Conservation (phyloP, 2,113 vertebrate genomes). For the Sphaerodactylus townsendi region DNA sequence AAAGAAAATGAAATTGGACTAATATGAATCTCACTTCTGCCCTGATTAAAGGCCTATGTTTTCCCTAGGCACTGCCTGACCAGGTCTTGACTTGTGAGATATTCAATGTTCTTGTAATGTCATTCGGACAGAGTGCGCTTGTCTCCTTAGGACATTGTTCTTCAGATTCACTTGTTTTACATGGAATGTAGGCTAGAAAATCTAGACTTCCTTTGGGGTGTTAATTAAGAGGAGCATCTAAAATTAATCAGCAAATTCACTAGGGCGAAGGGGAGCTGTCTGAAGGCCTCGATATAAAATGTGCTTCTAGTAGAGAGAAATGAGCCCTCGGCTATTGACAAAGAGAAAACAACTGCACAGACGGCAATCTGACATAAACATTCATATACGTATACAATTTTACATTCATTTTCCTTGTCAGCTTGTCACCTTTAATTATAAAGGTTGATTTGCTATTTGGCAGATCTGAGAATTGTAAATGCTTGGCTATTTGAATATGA, state of each 20-base stretch:
- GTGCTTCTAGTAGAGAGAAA: slow-evolving; percentile 82
- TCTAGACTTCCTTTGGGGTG: slow-evolving; percentile 96
- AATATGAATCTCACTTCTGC: slow-evolving; percentile 89
- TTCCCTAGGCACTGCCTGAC: slow-evolving; percentile 90
- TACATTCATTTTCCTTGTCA: slow-evolving; percentile 99
- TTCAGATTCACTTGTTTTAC: slow-evolving; percentile 85
- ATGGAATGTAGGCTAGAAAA: slow-evolving; percentile 85
- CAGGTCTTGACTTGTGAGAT: slow-evolving; percentile 82
- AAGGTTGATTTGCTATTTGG: slow-evolving; percentile 96
- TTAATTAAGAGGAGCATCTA: slow-evolving; percentile 98
- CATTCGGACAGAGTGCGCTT: slow-evolving; percentile 86
- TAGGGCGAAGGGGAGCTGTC: slow-evolving; percentile 99
- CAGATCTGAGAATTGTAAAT: slow-evolving; percentile 86
- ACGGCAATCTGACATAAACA: slow-evolving; percentile 98
- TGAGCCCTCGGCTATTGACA: slow-evolving; percentile 93
- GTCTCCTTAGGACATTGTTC: slow-evolving; percentile 94
- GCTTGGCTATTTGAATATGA: slow-evolving; percentile 87
- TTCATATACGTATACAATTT: slow-evolving; percentile 94
- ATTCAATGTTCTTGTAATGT: slow-evolving; percentile 87
- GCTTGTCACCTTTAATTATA: slow-evolving; percentile 99
- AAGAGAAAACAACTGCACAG: slow-evolving; percentile 90
- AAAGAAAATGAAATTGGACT: slow-evolving; percentile 96
- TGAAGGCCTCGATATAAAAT: slow-evolving; percentile 91
- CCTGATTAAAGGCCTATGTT: slow-evolving; percentile 91
- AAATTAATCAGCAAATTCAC: slow-evolving; percentile 99